Conservation (phyloP, 2,888 invertebrate species). For the Mesoligia furuncula region DNA sequence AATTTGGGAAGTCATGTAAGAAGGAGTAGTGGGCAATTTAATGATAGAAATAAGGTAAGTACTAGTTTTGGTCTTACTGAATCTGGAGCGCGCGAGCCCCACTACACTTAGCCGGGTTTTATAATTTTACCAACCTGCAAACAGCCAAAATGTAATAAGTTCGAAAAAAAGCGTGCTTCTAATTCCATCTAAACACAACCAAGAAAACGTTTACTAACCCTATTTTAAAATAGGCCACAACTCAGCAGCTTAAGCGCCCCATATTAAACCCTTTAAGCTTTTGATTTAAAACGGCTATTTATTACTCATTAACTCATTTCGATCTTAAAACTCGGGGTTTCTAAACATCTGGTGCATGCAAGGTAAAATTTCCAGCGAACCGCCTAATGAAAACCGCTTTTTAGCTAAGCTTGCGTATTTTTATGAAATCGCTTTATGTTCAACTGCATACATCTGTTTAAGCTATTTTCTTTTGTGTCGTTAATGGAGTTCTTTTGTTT, state of each 20-base stretch:
- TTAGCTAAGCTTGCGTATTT: conserved; percentile 24
- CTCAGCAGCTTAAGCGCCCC: conserved; percentile 47
- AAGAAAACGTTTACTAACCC: conserved; percentile 45
- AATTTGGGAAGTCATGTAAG: too few relatives aligned
- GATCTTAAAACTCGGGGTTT: conserved; percentile 52
- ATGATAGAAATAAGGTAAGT: neutral
- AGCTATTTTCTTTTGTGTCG: conserved; percentile 9
- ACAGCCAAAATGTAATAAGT: neutral
- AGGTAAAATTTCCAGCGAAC: conserved; percentile 36
- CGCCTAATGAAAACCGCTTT: conserved; percentile 42
- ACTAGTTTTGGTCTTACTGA: too few relatives aligned
- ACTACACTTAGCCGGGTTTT: neutral
- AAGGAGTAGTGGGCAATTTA: too few relatives aligned
- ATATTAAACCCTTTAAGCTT: conserved; percentile 52
- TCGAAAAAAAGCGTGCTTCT: neutral
- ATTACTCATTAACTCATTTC: conserved; percentile 59
- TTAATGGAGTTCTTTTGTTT: conserved; percentile 15
- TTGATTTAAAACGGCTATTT: conserved; percentile 59
- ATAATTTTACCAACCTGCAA: neutral
- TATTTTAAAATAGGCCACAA: conserved; percentile 58
- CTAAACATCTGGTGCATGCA: conserved; percentile 49
- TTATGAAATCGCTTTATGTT: conserved; percentile 22
- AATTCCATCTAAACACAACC: conserved; percentile 26
- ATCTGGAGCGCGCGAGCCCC: neutral
- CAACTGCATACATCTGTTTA: conserved; percentile 8